A percentile compares a stretch with the other conserved stretches of the same genome.
Conservation (phyloP, 2,797 vertebrate genomes). For the Anguilla marmorata region DNA sequence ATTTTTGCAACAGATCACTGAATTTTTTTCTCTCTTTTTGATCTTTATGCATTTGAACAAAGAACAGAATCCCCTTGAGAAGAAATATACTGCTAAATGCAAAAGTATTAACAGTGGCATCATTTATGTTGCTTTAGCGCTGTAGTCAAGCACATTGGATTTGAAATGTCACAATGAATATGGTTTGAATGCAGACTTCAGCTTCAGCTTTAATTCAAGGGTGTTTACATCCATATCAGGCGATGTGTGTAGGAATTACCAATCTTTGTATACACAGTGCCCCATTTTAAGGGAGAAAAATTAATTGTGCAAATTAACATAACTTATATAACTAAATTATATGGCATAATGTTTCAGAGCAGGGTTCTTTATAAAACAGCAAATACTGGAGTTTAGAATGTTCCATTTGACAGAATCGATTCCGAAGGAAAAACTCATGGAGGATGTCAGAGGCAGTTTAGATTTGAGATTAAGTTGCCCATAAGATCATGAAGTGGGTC, state of each 20-base stretch:
- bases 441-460: neutral
- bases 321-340: neutral
- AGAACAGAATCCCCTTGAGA: neutral
- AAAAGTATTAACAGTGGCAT: too few species aligned
- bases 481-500: conserved; percentile 9
- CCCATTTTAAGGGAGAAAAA: neutral
- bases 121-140: neutral
- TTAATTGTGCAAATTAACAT: neutral
- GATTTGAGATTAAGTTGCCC: neutral
- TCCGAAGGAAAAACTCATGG: neutral
- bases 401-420: neutral
- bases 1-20: neutral
- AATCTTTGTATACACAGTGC: too few species aligned
- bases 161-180: neutral
- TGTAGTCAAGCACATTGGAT: neutral
- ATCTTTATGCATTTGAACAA: neutral
- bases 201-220: too few species aligned
- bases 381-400: conserved; percentile 6
- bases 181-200: neutral
- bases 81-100: too few species aligned
- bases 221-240: too few species aligned
- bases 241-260: too few species aligned
- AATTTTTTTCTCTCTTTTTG: neutral
- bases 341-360: neutral
- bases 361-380: neutral